Base-by-base conservation (phyloP, 2,888 invertebrate genomes). In the Noctua pronuba region DNA sequence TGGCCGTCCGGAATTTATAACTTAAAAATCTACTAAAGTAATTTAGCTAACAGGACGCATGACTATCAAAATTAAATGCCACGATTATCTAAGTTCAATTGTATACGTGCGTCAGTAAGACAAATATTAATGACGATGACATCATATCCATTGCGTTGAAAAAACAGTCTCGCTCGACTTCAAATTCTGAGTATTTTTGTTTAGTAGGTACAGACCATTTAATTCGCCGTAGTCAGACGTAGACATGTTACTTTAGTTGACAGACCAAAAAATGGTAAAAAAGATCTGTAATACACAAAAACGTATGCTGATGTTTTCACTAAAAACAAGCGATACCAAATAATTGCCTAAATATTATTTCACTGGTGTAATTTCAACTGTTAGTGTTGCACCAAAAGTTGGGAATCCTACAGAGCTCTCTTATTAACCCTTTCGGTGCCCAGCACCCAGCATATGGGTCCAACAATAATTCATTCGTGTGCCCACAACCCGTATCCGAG, bases 171-270 rank as follows among this genome's bases (percentile, higher is more conserved):
- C 67, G 65, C 38, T 82, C 35, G 46, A 66, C 52, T 66, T 62
- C 11, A 62, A 69, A 73, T 83, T 82, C 73, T 68, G 24, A 77
- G 77, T 82, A 82, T 82, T 71, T 67, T 65, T 60, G 71, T 79
- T 78, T 66, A 52, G 71, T n/a, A n/a, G n/a, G n/a, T 41, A 38
- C 71, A 18, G 41, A 82, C n/a, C 10, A n/a, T 68, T 78, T 72
- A 65, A 74, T 65, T 67, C 18, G 13, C 38, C 31, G 46, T 55
- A 28, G 13, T 35, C 11, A 78, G 58, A 83, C 49, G 18, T 64
- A 38, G 38, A 52, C 64, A 60, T 62, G 80, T 84, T 84, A 76
- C 21, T 80, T 73, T 70, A 70, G 16, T 73, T 75, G 80, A 73
- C 84, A 83, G 83, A 6, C 18, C 31, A 79, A 35, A 64, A 79